These are phyloP conservation scores for Hoplostethus mediterraneus DNA, from an alignment of 2,797 vertebrate genomes.

Conservation along the genomic window DNA sequence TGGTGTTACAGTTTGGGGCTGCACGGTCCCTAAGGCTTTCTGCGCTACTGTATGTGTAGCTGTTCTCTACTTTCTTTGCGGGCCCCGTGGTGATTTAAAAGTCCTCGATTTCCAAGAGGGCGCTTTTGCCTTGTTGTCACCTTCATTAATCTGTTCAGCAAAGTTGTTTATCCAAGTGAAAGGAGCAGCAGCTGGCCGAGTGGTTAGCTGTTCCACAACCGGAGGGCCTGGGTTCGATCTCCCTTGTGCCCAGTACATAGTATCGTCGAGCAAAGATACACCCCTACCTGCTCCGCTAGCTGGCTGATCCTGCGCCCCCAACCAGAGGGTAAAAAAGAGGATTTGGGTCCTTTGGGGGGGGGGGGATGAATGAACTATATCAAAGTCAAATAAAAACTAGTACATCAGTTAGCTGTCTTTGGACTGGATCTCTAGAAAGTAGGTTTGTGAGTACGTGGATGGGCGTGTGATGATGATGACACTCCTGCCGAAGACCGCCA, in stretches of 20 bases:
- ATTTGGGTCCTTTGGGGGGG: too few relatives aligned
- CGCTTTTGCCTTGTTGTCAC: not conserved
- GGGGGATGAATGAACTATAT: too few relatives aligned
- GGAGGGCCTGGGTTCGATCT: too few relatives aligned
- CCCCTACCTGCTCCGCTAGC: too few relatives aligned
- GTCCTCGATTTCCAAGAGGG: not conserved
- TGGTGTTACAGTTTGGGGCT: not conserved
- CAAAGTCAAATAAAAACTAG: too few relatives aligned
- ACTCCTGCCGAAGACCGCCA: constrained; percentile 32
- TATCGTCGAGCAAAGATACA: too few relatives aligned
- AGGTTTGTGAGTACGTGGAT: not conserved
- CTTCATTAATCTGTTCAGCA: not conserved
- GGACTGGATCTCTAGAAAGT: not conserved
- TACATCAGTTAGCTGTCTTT: not conserved
- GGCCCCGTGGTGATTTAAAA: not conserved
- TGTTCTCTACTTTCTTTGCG: not conserved
- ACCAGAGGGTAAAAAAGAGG: too few relatives aligned
- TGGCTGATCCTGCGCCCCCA: too few relatives aligned
- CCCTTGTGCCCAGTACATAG: too few relatives aligned
- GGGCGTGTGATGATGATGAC: not conserved
- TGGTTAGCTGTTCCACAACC: too few relatives aligned
- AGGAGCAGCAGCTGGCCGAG: too few relatives aligned
- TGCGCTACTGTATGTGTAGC: not conserved
- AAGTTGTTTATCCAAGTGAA: not conserved
- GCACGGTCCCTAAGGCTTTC: not conserved